Percentiles rank a stretch among this genome's conserved stretches.
These are phyloP conservation scores for Metallyticus violacea DNA, from an alignment of 2,888 invertebrate genomes.

Conservation along the genomic window DNA sequence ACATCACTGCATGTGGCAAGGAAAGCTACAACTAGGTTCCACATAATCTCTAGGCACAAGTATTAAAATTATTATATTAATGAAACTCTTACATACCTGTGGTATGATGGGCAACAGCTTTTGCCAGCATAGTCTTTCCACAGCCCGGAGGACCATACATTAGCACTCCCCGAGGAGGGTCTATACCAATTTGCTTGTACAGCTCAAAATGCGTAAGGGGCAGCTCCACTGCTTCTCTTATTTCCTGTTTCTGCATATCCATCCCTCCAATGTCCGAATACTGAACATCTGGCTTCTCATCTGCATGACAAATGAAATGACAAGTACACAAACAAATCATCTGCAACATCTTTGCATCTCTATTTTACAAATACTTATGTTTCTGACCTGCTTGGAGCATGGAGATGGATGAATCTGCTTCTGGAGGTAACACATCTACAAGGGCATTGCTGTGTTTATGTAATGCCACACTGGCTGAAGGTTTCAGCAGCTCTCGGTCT, in stretches of 20 bases:
- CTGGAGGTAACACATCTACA: conserved; percentile 97
- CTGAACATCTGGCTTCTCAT: conserved; percentile 96
- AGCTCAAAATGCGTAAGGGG: conserved; percentile 98
- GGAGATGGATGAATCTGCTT: conserved; percentile 98
- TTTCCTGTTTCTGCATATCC: conserved; percentile 99
- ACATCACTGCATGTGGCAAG: no score
- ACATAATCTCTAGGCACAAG: no score
- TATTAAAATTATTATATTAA: no score
- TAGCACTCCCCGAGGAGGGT: conserved; percentile 95
- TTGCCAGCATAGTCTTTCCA: conserved; percentile 99
- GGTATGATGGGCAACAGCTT: conserved; percentile 97
- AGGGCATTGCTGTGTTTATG: conserved; percentile 99
- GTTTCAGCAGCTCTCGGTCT: conserved; percentile 94
- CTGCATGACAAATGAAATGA: conserved; percentile 47
- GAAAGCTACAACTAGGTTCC: no score
- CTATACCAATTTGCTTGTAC: conserved; percentile 98
- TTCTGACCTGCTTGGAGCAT: conserved; percentile 86
- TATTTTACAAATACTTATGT: no score
- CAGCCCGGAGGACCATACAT: conserved; percentile 99
- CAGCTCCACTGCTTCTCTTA: conserved; percentile 95
- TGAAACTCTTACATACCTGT: conserved; percentile 80
- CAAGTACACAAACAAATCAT: not conserved
- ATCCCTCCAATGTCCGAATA: conserved; percentile 99
- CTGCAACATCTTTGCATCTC: not conserved
- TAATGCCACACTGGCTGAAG: conserved; percentile 96